phyloP scores from a whole-genome alignment of 1,140 invertebrate genomes.

The Sminthurinus signatus region DNA sequence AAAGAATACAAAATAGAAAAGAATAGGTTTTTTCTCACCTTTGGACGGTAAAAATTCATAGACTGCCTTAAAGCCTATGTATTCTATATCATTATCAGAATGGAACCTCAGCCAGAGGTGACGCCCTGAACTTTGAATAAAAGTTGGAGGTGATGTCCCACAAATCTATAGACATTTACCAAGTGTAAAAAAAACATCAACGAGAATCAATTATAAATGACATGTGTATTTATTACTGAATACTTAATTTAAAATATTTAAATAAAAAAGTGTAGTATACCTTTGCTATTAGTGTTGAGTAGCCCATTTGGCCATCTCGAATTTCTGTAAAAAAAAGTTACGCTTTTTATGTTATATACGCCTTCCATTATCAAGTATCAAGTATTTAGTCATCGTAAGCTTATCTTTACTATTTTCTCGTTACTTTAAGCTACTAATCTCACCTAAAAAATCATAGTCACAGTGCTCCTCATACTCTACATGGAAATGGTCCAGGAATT shows the following conservation, averaged over 20 bases:
- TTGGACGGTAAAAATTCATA: slow-evolving; percentile 56
- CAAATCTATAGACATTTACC: too few species aligned
- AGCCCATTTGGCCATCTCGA: slow-evolving; percentile 76
- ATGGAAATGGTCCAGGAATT: slow-evolving; percentile 73
- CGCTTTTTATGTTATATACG: too few species aligned
- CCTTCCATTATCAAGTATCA: too few species aligned
- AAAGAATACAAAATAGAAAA: slow-evolving; percentile 3
- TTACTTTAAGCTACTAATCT: too few species aligned
- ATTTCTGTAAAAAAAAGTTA: too few species aligned
- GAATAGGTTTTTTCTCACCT: slow-evolving; percentile 39
- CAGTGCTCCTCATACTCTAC: slow-evolving; percentile 67
- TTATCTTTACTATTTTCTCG: too few species aligned
- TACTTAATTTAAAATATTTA: too few species aligned
- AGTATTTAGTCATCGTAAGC: too few species aligned
- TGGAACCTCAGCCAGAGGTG: slow-evolving; percentile 77
- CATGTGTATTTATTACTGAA: too few species aligned
- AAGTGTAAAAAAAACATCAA: too few species aligned
- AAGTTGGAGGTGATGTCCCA: slow-evolving; percentile 66
- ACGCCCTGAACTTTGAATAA: slow-evolving; percentile 65
- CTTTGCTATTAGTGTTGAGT: slow-evolving; percentile 59
- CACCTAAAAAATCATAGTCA: slow-evolving; percentile 72
- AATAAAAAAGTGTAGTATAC: too few species aligned
- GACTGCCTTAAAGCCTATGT: slow-evolving; percentile 71
- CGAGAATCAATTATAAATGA: too few species aligned
- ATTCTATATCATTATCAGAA: slow-evolving; percentile 77